Base-by-base conservation (phyloP, 2,888 invertebrate species). In the Criorhina ranunculi region DNA sequence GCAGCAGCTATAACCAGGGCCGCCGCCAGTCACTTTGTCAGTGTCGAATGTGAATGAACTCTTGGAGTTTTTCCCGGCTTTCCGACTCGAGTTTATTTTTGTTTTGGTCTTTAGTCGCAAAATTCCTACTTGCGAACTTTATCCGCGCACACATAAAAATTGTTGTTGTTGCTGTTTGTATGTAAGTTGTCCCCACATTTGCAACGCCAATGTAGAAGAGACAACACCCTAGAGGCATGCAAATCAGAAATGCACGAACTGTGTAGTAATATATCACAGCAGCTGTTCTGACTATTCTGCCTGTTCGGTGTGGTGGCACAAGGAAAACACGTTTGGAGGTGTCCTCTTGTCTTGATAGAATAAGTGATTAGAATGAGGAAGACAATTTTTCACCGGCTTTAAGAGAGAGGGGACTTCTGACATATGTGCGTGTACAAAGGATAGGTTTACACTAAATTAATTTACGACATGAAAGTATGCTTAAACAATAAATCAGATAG, bases 31-130 rank as follows among this genome's bases (percentile, higher is more conserved):
- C 62, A 73, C 73, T 73, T 73, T 62, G 62, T 62, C 53, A 73
- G 62, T 73, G 73, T 73, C 53, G 62, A 53, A 53, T 73, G 73
- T 73, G 73, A 73, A 73, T 62, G 73, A 73, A 62, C 73, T 73
- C 73, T 73, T 62, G 53, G 62, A 62, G 62, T 19, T 62, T 19
- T 62, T 8, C 53, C 62, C 53, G 62, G 42, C 53, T 53, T 62
- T n/a, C 17, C 7, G 33, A 31, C n/a, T n/a, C n/a, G 37, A 12
- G 53, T 73, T 53, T 62, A 62, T 62, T 73, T 73, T 73, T 73
- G 33, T 62, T 72, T 73, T 33, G 35, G 66, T 11, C 8, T 49
- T 49, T 12, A 9, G 49, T 37, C 60, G 72, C 51, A n/a, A 62
- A 73, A 44, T 44, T 73, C 53, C 33, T 40, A 67, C 40, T 40